Conservation (phyloP, 2,888 invertebrate genomes). For the Fragum whitleyi region DNA sequence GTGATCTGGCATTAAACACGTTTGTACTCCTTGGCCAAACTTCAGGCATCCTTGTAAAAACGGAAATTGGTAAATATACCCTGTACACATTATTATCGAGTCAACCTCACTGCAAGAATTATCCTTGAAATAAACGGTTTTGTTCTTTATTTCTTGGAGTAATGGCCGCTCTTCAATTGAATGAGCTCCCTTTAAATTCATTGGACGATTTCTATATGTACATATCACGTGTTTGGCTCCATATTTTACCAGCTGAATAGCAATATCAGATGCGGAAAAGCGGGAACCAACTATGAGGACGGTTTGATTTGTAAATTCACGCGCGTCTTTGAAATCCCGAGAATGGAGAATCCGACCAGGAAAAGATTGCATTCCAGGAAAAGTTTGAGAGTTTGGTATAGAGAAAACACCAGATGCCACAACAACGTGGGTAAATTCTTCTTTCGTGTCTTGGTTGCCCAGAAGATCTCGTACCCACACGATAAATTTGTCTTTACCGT, state of each 20-base stretch:
- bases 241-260: constrained; percentile 46
- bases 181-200: constrained; percentile 48
- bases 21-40: background rate
- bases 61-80: constrained; percentile 44
- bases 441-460: constrained; percentile 7
- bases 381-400: background rate
- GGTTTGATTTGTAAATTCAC: constrained; percentile 41
- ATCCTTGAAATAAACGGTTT: constrained; percentile 50
- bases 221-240: constrained; percentile 40
- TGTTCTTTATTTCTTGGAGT: constrained; percentile 32
- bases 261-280: constrained; percentile 52
- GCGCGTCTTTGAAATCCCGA: constrained; percentile 44
- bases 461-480: constrained; percentile 7
- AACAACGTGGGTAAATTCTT: constrained; percentile 13
- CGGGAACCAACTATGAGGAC: constrained; percentile 48
- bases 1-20: background rate
- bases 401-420: constrained; percentile 15
- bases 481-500: constrained; percentile 7
- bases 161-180: constrained; percentile 55
- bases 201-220: constrained; percentile 40
- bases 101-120: constrained; percentile 39
- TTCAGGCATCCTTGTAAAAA: constrained; percentile 23
- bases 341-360: constrained; percentile 23
- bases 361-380: background rate
- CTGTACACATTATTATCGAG: constrained; percentile 51